Conservation (phyloP, 2,888 invertebrate species). For the Idaea dimidiata region DNA sequence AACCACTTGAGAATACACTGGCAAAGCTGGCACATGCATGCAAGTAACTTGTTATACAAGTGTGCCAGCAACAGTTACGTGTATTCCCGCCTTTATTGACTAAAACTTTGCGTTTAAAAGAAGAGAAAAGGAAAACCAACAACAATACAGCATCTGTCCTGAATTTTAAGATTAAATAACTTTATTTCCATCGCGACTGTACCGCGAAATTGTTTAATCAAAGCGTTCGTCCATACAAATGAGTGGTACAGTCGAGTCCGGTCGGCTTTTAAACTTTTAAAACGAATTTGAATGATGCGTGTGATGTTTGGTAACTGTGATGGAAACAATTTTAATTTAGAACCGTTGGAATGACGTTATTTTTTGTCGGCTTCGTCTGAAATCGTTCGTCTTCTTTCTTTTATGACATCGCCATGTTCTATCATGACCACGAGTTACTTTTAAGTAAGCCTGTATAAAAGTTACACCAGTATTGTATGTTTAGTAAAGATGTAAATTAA, state of each 20-base stretch:
- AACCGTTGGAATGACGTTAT: not conserved
- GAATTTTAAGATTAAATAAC: constrained; percentile 31
- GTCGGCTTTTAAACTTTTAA: constrained; percentile 4
- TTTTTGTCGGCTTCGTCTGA: not conserved
- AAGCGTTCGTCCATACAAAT: constrained; percentile 28
- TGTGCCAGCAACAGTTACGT: too few species aligned
- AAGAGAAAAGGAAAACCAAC: not conserved
- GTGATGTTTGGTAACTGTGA: not conserved
- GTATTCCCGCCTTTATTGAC: not conserved
- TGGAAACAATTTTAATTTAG: not conserved
- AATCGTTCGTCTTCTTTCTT: not conserved
- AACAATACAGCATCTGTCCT: constrained; percentile 28
- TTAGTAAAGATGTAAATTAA: not conserved
- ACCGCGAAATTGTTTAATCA: constrained; percentile 40
- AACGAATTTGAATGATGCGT: constrained; percentile 6
- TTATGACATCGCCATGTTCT: not conserved
- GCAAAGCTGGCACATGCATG: too few species aligned
- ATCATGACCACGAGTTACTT: too few species aligned
- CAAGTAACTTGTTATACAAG: too few species aligned
- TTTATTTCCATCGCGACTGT: constrained; percentile 36
- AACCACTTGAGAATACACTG: too few species aligned
- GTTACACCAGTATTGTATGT: too few species aligned
- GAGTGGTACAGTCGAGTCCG: constrained; percentile 23
- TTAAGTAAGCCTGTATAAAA: too few species aligned
- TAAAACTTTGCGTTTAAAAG: not conserved